Evolutionary conservation across 1,140 invertebrate species (phyloP).

Genomic region (Ptiloglossa arizonensis): DNA sequence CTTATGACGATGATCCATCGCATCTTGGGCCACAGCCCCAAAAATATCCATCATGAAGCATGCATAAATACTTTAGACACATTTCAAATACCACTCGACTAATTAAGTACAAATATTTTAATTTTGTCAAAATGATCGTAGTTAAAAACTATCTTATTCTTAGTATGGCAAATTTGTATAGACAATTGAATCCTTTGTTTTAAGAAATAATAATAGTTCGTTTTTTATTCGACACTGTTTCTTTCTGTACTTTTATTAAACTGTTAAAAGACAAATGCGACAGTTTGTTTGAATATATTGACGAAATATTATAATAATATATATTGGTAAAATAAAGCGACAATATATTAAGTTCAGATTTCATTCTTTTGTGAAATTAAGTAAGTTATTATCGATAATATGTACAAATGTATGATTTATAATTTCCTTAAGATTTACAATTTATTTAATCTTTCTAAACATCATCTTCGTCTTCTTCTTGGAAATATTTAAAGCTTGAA

Average conservation of each 20-base stretch:
- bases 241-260: conserved; percentile 40
- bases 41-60: conserved; percentile 68
- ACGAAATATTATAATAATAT: not conserved
- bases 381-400: not conserved
- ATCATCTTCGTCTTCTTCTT: conserved; percentile 65
- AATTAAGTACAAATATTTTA: conserved; percentile 50
- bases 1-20: conserved; percentile 88
- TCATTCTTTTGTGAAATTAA: not conserved
- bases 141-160: conserved; percentile 27
- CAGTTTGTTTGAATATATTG: not conserved
- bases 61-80: conserved; percentile 52
- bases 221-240: conserved; percentile 39
- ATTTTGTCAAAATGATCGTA: conserved; percentile 31
- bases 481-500: not conserved
- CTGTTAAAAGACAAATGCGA: conserved; percentile 17
- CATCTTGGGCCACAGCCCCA: conserved; percentile 82
- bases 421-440: too few species aligned
- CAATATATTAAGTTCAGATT: not conserved
- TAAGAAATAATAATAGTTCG: conserved; percentile 66
- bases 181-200: conserved; percentile 57
- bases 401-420: conserved; percentile 7
- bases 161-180: conserved; percentile 65
- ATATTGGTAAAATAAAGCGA: conserved; percentile 26
- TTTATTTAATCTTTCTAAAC: conserved; percentile 23
- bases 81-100: conserved; percentile 57